Conservation (phyloP, 1,140 invertebrate species). For the Marisa cornuarietis region DNA sequence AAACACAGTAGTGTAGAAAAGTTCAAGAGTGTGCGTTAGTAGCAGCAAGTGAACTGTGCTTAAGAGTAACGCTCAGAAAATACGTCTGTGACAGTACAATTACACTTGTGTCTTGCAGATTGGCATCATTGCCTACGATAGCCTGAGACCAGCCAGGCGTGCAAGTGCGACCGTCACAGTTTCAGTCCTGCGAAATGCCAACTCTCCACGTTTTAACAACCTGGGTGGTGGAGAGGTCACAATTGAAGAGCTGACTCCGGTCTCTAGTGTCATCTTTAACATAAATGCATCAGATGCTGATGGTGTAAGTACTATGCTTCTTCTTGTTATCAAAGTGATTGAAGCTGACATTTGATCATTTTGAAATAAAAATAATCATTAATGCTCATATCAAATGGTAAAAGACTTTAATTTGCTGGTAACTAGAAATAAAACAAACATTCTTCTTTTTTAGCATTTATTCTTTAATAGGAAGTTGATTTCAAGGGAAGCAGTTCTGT, state of each 20-base stretch:
- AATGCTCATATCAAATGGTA: no score
- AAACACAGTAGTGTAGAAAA: background rate
- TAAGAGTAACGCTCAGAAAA: background rate
- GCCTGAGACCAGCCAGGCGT: slow-evolving; percentile 83
- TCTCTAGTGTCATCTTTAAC: slow-evolving; percentile 40
- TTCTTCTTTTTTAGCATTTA: no score
- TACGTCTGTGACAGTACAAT: background rate
- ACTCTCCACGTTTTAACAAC: slow-evolving; percentile 66
- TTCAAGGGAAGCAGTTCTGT: no score
- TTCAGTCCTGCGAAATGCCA: slow-evolving; percentile 81
- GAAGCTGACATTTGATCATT: no score
- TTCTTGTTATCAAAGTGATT: no score
- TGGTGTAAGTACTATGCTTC: slow-evolving; percentile 53
- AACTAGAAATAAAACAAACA: no score
- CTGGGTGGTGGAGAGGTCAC: slow-evolving; percentile 20
- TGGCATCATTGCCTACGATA: slow-evolving; percentile 85
- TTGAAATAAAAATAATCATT: no score
- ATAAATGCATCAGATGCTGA: slow-evolving; percentile 59
- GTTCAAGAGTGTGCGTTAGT: background rate
- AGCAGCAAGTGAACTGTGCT: background rate
- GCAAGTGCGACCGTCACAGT: slow-evolving; percentile 83
- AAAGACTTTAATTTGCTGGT: no score
- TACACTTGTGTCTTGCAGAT: slow-evolving; percentile 66
- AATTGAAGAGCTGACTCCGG: slow-evolving; percentile 40
- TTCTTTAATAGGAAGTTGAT: no score